These are phyloP conservation scores for Aurelia sp. DNA, from an alignment of 30 jellyfish, hydroid and myxozoan species.

Conservation along the genomic window DNA sequence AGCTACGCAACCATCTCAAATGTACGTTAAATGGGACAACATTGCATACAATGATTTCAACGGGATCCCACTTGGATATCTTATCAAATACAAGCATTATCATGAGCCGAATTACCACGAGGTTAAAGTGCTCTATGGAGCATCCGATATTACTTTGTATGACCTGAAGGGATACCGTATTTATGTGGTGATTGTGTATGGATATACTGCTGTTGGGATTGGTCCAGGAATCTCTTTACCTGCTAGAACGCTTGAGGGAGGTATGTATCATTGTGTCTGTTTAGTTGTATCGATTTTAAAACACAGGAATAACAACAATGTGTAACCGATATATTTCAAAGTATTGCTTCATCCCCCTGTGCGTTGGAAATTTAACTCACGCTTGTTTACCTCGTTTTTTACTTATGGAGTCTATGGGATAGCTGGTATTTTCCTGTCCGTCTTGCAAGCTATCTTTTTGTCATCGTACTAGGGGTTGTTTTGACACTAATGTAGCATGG, in stretches of 20 bases:
- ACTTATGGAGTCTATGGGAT: too few relatives aligned
- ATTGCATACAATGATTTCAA: constrained; percentile 40
- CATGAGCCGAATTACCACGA: constrained; percentile 5
- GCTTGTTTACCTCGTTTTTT: too few relatives aligned
- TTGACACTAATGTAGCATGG: too few relatives aligned
- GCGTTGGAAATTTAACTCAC: too few relatives aligned
- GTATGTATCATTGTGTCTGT: not conserved
- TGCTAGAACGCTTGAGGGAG: constrained; percentile 71
- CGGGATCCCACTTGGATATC: constrained; percentile 76
- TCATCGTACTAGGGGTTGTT: too few relatives aligned
- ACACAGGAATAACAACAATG: too few relatives aligned
- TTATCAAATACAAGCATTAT: constrained; percentile 54
- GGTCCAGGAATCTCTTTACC: constrained; percentile 55
- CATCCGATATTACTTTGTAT: constrained; percentile 20
- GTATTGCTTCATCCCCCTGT: too few relatives aligned
- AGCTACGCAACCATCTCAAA: constrained; percentile 57
- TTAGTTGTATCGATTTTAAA: too few relatives aligned
- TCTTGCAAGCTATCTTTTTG: too few relatives aligned
- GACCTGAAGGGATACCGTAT: constrained; percentile 42
- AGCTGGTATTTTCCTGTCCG: too few relatives aligned
- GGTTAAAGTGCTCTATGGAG: constrained; percentile 25
- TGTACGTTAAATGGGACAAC: constrained; percentile 71
- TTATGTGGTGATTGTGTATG: constrained; percentile 50
- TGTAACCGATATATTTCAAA: too few relatives aligned
- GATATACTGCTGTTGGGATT: constrained; percentile 65